phyloP scores from a whole-genome alignment of 1,140 invertebrate species.

The Drosophila ercepeae region DNA sequence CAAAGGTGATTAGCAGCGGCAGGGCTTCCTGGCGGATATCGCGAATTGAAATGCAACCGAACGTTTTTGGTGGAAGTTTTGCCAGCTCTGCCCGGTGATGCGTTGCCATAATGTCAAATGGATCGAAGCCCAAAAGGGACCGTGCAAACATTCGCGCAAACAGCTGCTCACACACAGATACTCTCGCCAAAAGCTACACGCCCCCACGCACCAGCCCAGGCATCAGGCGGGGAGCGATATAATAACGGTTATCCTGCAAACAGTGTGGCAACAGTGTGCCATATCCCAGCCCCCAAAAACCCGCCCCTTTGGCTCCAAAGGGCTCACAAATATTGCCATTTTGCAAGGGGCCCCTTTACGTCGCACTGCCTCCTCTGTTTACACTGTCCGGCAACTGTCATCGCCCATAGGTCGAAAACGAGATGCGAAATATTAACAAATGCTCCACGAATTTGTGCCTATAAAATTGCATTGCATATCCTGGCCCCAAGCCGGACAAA shows the following conservation, averaged over 20 bases:
- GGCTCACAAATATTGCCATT: constrained; percentile 40
- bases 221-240: constrained; percentile 39
- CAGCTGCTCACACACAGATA: background rate
- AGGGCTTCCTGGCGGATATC: constrained; percentile 10
- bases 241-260: constrained; percentile 70
- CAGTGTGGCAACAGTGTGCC: constrained; percentile 49
- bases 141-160: constrained; percentile 22
- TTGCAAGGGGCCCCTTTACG: constrained; percentile 48
- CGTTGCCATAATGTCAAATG: constrained; percentile 73
- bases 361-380: constrained; percentile 52
- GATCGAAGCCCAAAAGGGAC: constrained; percentile 31
- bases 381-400: constrained; percentile 60
- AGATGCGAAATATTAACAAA: constrained; percentile 72
- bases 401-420: constrained; percentile 47
- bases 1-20: constrained; percentile 15
- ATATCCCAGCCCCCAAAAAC: constrained; percentile 4
- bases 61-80: constrained; percentile 34
- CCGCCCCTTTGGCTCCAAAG: constrained; percentile 5
- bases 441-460: constrained; percentile 33
- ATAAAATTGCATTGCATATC: constrained; percentile 13
- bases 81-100: constrained; percentile 43
- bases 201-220: constrained; percentile 1
- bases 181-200: background rate
- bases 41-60: constrained; percentile 50
- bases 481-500: background rate